A percentile compares a stretch with the other conserved stretches of the same genome.
Evolutionary conservation across 1,140 invertebrate species (phyloP).

Genomic region (Ceratina japonica): DNA sequence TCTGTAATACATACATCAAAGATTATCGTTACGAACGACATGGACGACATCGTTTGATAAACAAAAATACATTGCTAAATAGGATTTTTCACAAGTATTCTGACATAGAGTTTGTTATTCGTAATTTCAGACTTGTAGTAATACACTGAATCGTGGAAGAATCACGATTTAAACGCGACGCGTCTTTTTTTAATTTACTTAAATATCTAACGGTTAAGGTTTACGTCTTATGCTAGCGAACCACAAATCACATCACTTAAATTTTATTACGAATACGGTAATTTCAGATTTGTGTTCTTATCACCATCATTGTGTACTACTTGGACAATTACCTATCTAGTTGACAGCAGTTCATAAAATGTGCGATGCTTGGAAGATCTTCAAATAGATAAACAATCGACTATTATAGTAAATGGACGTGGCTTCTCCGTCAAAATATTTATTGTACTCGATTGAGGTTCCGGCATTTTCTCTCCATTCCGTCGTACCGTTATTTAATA

Average conservation of each 20-base stretch:
- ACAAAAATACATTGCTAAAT: constrained; percentile 58
- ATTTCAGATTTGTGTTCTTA: constrained; percentile 18
- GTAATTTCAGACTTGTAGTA: constrained; percentile 42
- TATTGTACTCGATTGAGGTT: constrained; percentile 17
- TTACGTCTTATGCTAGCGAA: constrained; percentile 22
- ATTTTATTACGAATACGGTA: constrained; percentile 32
- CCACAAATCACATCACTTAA: constrained; percentile 42
- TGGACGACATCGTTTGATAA: constrained; percentile 52
- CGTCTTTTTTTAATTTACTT: background rate
- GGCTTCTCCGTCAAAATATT: background rate
- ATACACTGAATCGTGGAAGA: background rate
- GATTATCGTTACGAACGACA: constrained; percentile 51
- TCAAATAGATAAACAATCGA: background rate
- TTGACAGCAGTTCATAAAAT: background rate
- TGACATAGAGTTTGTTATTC: background rate
- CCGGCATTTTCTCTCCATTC: background rate
- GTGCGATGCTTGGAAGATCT: too few relatives aligned
- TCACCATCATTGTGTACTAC: constrained; percentile 29
- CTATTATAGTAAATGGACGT: background rate
- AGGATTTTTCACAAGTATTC: constrained; percentile 32
- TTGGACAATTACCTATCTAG: background rate
- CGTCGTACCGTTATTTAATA: background rate
- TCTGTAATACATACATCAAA: constrained; percentile 21
- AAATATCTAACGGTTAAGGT: constrained; percentile 13
- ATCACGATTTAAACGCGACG: background rate